Evolutionary conservation across 2,888 invertebrate genomes (phyloP).

Genomic region (Gandaritis pyraliata): DNA sequence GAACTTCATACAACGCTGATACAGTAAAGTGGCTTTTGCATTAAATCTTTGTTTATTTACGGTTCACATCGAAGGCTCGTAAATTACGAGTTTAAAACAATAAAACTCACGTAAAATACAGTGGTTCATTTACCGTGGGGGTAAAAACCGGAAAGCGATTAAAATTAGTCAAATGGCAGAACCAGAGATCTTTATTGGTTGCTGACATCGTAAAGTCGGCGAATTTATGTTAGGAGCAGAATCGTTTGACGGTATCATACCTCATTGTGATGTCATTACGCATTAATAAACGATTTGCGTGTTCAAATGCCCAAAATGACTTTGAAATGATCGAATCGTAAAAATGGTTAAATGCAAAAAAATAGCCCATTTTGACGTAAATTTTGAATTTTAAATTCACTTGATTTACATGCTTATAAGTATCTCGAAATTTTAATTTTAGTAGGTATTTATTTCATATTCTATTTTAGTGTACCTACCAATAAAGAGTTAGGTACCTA

Average conservation of each 20-base stretch:
- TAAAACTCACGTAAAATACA: slow-evolving; percentile 69
- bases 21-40: slow-evolving; percentile 59
- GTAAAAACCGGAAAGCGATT: slow-evolving; percentile 70
- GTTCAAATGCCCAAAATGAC: slow-evolving; percentile 41
- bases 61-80: slow-evolving; percentile 60
- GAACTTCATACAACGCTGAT: not conserved
- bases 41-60: slow-evolving; percentile 72
- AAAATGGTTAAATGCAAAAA: slow-evolving; percentile 7
- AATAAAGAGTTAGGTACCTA: no score
- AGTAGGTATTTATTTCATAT: no score
- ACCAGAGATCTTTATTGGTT: slow-evolving; percentile 67
- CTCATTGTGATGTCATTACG: slow-evolving; percentile 52
- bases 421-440: no score
- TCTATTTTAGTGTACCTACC: no score
- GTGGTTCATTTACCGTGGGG: slow-evolving; percentile 59
- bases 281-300: slow-evolving; percentile 43
- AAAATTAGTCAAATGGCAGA: slow-evolving; percentile 76
- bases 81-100: slow-evolving; percentile 72
- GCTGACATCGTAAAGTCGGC: slow-evolving; percentile 66
- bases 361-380: slow-evolving; percentile 5
- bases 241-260: slow-evolving; percentile 46
- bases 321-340: slow-evolving; percentile 33
- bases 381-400: no score
- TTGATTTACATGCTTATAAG: no score
- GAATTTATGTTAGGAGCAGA: slow-evolving; percentile 68